Conservation (phyloP, 2,797 vertebrate genomes). For the Pygocentrus nattereri region DNA sequence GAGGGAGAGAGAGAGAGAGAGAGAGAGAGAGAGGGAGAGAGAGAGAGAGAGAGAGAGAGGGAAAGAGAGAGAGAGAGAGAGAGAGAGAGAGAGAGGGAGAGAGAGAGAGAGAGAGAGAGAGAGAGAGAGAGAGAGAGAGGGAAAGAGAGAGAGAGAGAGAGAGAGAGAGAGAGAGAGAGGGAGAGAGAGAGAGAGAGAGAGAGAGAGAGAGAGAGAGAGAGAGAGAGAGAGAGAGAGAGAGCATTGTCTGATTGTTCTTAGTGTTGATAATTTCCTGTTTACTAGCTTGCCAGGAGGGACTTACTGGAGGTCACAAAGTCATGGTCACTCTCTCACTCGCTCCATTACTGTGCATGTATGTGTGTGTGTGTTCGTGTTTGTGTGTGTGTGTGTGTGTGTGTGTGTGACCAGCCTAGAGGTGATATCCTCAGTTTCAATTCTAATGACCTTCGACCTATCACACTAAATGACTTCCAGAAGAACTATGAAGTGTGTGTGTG, state of each 20-base stretch:
- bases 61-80: no score
- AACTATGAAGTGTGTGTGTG: slow-evolving; percentile 6
- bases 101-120: no score
- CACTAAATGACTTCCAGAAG: slow-evolving; percentile 56
- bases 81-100: no score
- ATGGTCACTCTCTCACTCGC: slow-evolving; percentile 80
- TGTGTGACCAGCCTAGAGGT: slow-evolving; percentile 59
- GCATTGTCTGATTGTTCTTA: slow-evolving; percentile 86
- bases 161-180: background rate
- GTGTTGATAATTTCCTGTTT: slow-evolving; percentile 99
- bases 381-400: slow-evolving; percentile 1
- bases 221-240: background rate
- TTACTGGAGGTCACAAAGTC: slow-evolving; percentile 88
- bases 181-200: background rate
- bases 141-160: no score
- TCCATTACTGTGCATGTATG: slow-evolving; percentile 10
- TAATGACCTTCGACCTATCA: slow-evolving; percentile 73
- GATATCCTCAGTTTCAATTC: slow-evolving; percentile 72
- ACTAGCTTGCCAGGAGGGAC: slow-evolving; percentile 90
- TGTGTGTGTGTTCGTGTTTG: background rate
- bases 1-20: no score
- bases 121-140: no score
- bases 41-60: no score
- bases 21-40: no score
- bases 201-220: background rate